Base-by-base conservation (phyloP, 2,888 invertebrate species). In the Drosophila flavopinicola region DNA sequence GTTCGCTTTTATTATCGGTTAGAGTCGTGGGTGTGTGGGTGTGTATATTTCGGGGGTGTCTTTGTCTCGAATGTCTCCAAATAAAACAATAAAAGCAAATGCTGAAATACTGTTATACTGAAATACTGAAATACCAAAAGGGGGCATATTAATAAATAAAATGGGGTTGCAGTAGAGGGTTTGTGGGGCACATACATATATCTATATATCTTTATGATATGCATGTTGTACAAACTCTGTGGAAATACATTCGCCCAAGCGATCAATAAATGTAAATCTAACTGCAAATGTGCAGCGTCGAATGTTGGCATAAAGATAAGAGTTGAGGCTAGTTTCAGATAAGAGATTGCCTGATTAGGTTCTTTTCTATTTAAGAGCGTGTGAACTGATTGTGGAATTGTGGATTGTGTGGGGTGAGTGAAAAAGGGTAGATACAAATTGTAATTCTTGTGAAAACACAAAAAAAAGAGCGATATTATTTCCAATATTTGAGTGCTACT, bases 71-170 rank as follows among this genome's bases (percentile, higher is more conserved):
- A 71, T 78, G 82, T 76, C 76, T 71, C 71, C 60, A 75, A 80
- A 82, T 82, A 83, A 80, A 85, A 80, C 80, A 85, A 85, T 80
- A 80, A 80, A 80, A 85, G 30, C 79, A 72, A 85, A 79, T 74
- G 72, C 53, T 60, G 25, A 52, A 54, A 52, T 78, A 58, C 44
- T 37, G 42, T 48, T 51, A 52, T 78, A 57, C 44, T 37, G 42
- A 70, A 80, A 69, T 75, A 44, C 42, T 48, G 41, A 54, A 41
- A 56, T 51, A 39, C 52, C 42, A 60, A 45, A 42, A 47, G 35
- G 52, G 59, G 52, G 58, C 80, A 76, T 79, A 78, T 78, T 78
- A 79, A 78, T 78, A 78, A 79, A 78, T 79, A 72, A 77, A 76
- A 53, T 60, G 66, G 66, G 58, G 66, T 66, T 53, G 20, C 20